phyloP scores from a whole-genome alignment of 2,888 invertebrate genomes.

The Deilephila porcellus region DNA sequence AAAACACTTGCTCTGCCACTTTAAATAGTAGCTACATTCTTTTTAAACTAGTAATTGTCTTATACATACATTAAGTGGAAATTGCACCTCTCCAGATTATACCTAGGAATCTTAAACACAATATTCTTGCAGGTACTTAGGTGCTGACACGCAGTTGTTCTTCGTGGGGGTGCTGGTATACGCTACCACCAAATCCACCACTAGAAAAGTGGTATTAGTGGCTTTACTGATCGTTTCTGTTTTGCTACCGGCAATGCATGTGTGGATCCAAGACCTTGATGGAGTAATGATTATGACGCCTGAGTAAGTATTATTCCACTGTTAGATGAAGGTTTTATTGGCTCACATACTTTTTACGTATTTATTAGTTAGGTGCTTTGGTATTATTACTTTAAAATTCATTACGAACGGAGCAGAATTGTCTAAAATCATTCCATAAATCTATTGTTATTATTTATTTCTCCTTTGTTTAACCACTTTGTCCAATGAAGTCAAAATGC shows the following conservation, averaged over 20 bases:
- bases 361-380: too few relatives aligned
- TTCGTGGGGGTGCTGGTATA: conserved; percentile 47
- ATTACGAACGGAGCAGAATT: too few relatives aligned
- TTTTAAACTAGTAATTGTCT: too few relatives aligned
- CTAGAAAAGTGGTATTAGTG: conserved; percentile 28
- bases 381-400: too few relatives aligned
- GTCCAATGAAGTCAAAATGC: too few relatives aligned
- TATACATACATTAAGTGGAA: background rate
- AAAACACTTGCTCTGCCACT: too few relatives aligned
- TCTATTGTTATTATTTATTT: too few relatives aligned
- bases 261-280: conserved; percentile 47
- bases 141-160: conserved; percentile 56
- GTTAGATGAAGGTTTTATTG: too few relatives aligned
- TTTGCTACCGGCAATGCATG: conserved; percentile 40
- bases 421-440: too few relatives aligned
- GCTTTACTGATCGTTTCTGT: conserved; percentile 33
- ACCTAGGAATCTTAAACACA: background rate
- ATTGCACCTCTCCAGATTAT: background rate
- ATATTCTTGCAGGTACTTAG: conserved; percentile 50
- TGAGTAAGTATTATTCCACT: conserved; percentile 42
- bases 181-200: conserved; percentile 32
- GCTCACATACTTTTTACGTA: too few relatives aligned
- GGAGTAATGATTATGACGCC: conserved; percentile 46
- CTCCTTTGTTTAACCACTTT: too few relatives aligned
- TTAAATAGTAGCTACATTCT: too few relatives aligned